Base-by-base conservation (phyloP, 2,888 invertebrate genomes). In the Rhorus exstirpatorius region DNA sequence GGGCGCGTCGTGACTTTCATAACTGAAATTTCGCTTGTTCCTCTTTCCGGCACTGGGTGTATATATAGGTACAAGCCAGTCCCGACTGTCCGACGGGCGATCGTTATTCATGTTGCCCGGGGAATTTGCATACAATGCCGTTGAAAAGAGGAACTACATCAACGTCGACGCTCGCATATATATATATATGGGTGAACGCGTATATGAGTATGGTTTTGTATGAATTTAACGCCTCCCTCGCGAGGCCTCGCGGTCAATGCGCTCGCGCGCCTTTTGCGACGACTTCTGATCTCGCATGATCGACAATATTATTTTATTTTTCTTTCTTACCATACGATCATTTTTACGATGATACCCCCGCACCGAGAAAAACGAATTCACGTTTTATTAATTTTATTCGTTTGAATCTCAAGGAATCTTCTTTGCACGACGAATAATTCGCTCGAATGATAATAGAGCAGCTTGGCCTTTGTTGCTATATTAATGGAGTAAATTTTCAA, bases 71-170 rank as follows among this genome's bases (percentile, higher is more conserved):
- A 51, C 60, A 77, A 67, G 65, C 60, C 49, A 35, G 65, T 19
- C 70, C 61, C 78, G 58, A 70, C 60, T 63, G 77, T 78, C 81
- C 77, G 46, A 71, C 53, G 61, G 58, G 10, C 70, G 75, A 75
- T 83, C 83, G 65, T 84, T 84, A 81, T 84, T 84, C 83, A 84
- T 84, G 76, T 63, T 61, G 49, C 41, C 78, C 79, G 58, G 41
- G 58, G 76, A 79, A 86, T 88, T 87, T 85, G 80, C 88, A 88
- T 86, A 87, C 87, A 87, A 88, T 87, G 83, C 83, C 83, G 74
- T 44, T 79, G 82, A 82, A 79, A 84, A 84, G 78, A 72, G 74
- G 72, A 83, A 81, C 75, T 84, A 83, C 83, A 84, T 83, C 83
- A 81, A 78, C 75, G 76, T 71, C 70, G 58, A 68, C 77, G 74